Percentiles rank a stretch among this genome's conserved stretches.
Conservation (phyloP, 2,888 invertebrate genomes). For the Drosophila subsilvestris region DNA sequence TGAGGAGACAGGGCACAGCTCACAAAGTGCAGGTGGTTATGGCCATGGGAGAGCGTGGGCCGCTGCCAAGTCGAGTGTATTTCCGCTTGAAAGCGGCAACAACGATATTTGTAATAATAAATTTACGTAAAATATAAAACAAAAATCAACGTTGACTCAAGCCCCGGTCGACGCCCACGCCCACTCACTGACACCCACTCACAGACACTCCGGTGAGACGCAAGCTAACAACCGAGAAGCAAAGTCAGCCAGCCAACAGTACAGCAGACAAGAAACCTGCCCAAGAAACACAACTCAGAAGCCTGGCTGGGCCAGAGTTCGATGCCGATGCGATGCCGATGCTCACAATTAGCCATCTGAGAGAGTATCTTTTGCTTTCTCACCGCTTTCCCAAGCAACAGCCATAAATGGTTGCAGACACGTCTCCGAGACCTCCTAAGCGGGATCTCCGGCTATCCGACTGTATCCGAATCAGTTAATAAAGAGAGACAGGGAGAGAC, state of each 20-base stretch:
- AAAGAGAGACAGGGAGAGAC: neutral
- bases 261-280: conserved; percentile 49
- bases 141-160: conserved; percentile 66
- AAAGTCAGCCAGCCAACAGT: conserved; percentile 19
- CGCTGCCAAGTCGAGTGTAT: conserved; percentile 70
- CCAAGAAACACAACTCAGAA: conserved; percentile 56
- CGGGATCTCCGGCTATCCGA: conserved; percentile 39
- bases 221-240: conserved; percentile 36
- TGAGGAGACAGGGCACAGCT: conserved; percentile 20
- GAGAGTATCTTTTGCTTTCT: conserved; percentile 64
- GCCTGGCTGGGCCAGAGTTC: conserved; percentile 28
- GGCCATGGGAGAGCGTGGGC: conserved; percentile 54
- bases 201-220: conserved; percentile 16
- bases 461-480: conserved; percentile 1
- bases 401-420: conserved; percentile 64
- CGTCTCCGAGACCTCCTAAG: conserved; percentile 64
- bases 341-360: conserved; percentile 73
- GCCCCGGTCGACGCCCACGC: conserved; percentile 47
- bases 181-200: conserved; percentile 43
- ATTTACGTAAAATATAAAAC: conserved; percentile 75
- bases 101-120: conserved; percentile 80
- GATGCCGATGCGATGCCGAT: conserved; percentile 17
- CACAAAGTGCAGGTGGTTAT: conserved; percentile 63
- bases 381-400: conserved; percentile 66
- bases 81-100: conserved; percentile 77